Conservation (phyloP, 1,140 invertebrate genomes). For the Ceratosolen solmsi region DNA sequence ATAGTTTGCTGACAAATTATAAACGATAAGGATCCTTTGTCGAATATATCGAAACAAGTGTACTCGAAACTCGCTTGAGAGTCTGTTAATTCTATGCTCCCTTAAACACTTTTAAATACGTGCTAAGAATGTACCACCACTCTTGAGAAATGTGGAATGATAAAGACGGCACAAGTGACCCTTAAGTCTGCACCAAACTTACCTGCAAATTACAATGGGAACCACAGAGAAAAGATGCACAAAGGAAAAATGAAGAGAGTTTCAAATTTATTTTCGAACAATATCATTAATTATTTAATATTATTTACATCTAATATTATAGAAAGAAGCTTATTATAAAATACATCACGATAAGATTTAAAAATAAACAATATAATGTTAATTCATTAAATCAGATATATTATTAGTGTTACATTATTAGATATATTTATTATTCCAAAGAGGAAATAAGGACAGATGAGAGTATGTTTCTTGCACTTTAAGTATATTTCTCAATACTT, state of each 20-base stretch:
- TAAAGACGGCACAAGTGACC: slow-evolving; percentile 34
- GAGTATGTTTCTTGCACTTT: too few relatives aligned
- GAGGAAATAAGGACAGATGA: too few relatives aligned
- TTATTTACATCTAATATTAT: neutral
- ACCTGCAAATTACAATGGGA: neutral
- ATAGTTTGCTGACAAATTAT: slow-evolving; percentile 71
- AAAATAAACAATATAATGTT: too few relatives aligned
- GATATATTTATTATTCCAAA: too few relatives aligned
- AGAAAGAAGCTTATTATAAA: too few relatives aligned
- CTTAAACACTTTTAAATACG: slow-evolving; percentile 63
- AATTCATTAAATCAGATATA: too few relatives aligned
- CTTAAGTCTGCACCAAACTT: neutral
- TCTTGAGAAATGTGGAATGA: neutral
- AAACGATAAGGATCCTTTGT: slow-evolving; percentile 43
- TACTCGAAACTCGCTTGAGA: slow-evolving; percentile 16
- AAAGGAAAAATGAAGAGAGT: slow-evolving; percentile 24
- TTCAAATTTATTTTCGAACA: neutral
- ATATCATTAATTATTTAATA: neutral
- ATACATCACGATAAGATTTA: too few relatives aligned
- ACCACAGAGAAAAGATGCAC: slow-evolving; percentile 4
- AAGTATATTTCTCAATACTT: too few relatives aligned
- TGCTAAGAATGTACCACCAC: slow-evolving; percentile 55
- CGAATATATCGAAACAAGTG: slow-evolving; percentile 54
- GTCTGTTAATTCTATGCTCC: slow-evolving; percentile 20
- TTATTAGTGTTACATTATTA: too few relatives aligned